Base-by-base conservation (phyloP, 2,113 vertebrate species). In the Mustela nigripes region DNA sequence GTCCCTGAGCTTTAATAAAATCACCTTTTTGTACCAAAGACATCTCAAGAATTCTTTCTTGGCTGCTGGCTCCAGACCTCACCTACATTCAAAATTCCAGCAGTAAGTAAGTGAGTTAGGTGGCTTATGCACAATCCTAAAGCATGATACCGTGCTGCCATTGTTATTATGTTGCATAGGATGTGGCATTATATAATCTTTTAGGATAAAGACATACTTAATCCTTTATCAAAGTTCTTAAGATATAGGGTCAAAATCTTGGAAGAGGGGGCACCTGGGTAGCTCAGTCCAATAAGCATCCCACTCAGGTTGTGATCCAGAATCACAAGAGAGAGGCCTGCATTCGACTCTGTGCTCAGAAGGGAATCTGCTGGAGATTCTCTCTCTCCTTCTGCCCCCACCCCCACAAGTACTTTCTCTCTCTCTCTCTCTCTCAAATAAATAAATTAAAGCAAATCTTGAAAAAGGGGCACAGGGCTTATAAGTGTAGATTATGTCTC, bases 221-320 rank as follows among this genome's bases (percentile, higher is more conserved):
- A 81, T 89, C 21, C n/a, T 96, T 73, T 58, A 92, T 82, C 39
- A 56, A 79, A 76, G 31, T 50, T 89, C n/a, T 71, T 60, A 88
- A 88, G 97, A 86, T 63, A 86, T 1, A 69, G 42, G 24, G 33
- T 73, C 18, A 58, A 74, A 50, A 22, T 87, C 18, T 84, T 79
- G 50, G 80, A 92, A 95, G 80, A 84, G 62, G 28, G 63, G 31
- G 14, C 31, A 33, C 7, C 15, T 67, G 3, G 65, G 65, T 33
- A 7, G 15, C 65, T 67, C 3, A 67, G 31, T 67, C 65, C 5
- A 3, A 8, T 67, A 67, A 67, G 15, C 65, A 67, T n/a, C 65
- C 15, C 15, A 67, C 31, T 33, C 31, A 67, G 65, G 65, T 67
- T 15, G 18, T 67, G 65, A 67, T 67, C 63, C 63, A 67, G 31